A percentile compares a stretch with the other conserved stretches of the same genome.
phyloP scores from a whole-genome alignment of 2,113 vertebrate genomes.

The Herpetotheres cachinnans region DNA sequence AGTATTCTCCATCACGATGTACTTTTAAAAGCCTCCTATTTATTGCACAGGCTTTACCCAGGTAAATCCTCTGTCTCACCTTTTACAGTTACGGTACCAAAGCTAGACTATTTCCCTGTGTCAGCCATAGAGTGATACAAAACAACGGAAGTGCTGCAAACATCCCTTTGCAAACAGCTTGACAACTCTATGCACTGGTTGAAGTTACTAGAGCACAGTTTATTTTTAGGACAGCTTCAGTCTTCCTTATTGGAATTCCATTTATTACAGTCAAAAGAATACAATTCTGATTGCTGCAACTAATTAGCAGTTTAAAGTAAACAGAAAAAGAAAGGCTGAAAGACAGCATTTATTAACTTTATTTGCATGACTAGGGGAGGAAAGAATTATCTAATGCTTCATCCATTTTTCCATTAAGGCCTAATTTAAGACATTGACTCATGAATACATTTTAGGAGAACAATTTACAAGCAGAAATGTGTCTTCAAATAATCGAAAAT shows the following conservation, averaged over 20 bases:
- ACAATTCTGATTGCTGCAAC: conserved; percentile 25
- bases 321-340: conserved; percentile 15
- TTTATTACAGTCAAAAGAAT: conserved; percentile 27
- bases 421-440: conserved; percentile 37
- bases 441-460: conserved; percentile 28
- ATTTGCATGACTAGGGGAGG: background rate
- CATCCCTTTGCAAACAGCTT: background rate
- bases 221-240: conserved; percentile 37
- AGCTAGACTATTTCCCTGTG: background rate
- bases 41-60: background rate
- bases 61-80: background rate
- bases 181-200: background rate
- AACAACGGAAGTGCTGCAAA: background rate
- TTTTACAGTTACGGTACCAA: background rate
- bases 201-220: background rate
- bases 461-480: background rate
- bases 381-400: conserved; percentile 50
- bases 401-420: conserved; percentile 43
- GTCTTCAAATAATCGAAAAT: background rate
- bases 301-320: conserved; percentile 38
- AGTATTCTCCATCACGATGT: background rate
- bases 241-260: conserved; percentile 20
- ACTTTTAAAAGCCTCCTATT: background rate
- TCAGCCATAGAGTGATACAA: background rate
- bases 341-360: background rate